Base-by-base conservation (phyloP, 2,113 vertebrate genomes). In the Phyllopteryx taeniolatus region DNA sequence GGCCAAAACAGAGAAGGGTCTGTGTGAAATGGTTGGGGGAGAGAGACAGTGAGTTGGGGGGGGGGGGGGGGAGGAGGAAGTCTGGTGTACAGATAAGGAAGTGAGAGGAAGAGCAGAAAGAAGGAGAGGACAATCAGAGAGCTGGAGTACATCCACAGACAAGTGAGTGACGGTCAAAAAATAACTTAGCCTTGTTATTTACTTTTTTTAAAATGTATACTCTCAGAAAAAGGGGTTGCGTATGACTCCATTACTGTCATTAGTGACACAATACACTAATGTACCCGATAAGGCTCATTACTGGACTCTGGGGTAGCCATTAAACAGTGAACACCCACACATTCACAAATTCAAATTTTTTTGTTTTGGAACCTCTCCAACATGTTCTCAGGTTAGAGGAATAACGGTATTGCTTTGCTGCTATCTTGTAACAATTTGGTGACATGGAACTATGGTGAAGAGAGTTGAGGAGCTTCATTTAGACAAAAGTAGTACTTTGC, bases 61-160 rank as follows among this genome's bases (percentile, higher is more conserved):
- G 39, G 76, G 56, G 67, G 89, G 15, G 14, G 44, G 12, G 71
- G 31, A 77, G 63, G 68, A 89, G 90, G 91, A 93, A 92, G 89
- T 92, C 90, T 91, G 90, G 83, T 79, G 77, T 68, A 67, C 71
- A 83, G 91, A 93, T 92, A 93, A 92, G 90, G 77, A 86, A 71
- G 71, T 4, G 14, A 84, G 79, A 87, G 88, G 90, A 90, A 86
- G 88, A 90, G 81, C 63, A 70, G 68, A 76, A 79, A 78, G 80
- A 15, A 44, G 43, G 43, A 15, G 19, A 33, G 74, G 73, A 46
- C 53, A 47, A 51, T 57, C 22, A 66, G 56, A 63, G 43, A 73
- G 31, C 42, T 54, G 66, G 67, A 12, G 67, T 27, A 22, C 54
- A 33, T 60, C 57, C 27, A 60, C 57, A 39, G 14, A 62, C 39